phyloP scores from a whole-genome alignment of 2,113 vertebrate species.

The Balaenoptera acutorostrata region DNA sequence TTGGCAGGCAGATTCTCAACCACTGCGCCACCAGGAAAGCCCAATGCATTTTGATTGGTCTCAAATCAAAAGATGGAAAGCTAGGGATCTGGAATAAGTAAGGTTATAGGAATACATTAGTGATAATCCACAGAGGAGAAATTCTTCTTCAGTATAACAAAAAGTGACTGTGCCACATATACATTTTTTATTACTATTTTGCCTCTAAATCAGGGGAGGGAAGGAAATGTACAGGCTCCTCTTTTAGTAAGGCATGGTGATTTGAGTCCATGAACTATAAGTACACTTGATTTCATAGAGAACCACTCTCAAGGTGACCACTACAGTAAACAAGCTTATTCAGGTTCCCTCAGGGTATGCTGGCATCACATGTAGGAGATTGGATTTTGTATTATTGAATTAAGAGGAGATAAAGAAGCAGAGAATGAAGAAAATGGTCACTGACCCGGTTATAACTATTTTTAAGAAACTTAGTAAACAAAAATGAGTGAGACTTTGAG shows the following conservation, averaged over 20 bases:
- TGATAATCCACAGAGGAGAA: background rate
- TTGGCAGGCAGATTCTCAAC: too few species aligned
- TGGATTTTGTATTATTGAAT: background rate
- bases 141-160: background rate
- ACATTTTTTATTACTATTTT: background rate
- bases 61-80: background rate
- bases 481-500: background rate
- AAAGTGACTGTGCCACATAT: background rate
- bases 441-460: background rate
- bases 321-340: background rate
- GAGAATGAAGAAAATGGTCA: background rate
- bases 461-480: background rate
- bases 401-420: background rate
- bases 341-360: accelerated
- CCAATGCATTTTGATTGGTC: background rate
- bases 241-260: background rate
- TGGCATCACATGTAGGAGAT: background rate
- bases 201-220: background rate
- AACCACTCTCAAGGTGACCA: background rate
- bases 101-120: background rate
- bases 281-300: background rate
- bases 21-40: too few species aligned
- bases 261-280: background rate
- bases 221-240: background rate
- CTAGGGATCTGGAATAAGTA: background rate